Base-by-base conservation (phyloP, 2,113 vertebrate genomes). In the Toxostoma redivivum region DNA sequence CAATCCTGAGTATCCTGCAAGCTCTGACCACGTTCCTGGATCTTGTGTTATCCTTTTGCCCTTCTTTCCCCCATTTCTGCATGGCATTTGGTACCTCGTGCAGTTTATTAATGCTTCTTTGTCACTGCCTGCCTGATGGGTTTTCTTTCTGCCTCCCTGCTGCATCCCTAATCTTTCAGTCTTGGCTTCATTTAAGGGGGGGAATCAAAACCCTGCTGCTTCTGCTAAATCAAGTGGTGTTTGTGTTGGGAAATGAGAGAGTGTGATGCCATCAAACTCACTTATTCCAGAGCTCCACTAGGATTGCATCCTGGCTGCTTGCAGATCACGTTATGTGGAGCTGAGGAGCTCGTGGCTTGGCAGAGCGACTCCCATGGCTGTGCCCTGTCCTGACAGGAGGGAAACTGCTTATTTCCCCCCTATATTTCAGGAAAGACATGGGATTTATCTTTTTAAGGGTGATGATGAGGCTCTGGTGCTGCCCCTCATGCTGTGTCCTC, bases 161-260 rank as follows among this genome's bases (percentile, higher is more conserved):
- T 22, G 62, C 95, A 91, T 95, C 91, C 78, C 90, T 92, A 71
- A 89, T 92, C 94, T 89, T 56, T n/a, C 57, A 69, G 83, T 40
- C 77, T 47, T 44, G 80, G 27, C 88, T 92, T 87, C 74, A 4
- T 84, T 85, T 69, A 89, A 91, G 89, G 77, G 58, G 54, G 37
- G 17, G 50, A 19, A 72, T 58, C 73, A 94, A 92, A 95, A 92
- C 81, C 92, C 89, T 80, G 89, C 94, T 95, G 94, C 86, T 91
- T 89, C 86, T 94, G 87, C 84, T 97, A 91, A 95, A 95, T 95
- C 94, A 87, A 95, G 87, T 80, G 87, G 50, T 95, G 95, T 95
- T 95, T 95, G 94, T 91, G 93, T 92, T 97, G 95, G 94, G 94
- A 95, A 95, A 96, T 82, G 90, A 94, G 94, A 66, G 94, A 42